These are phyloP conservation scores for Parambassis ranga DNA, from an alignment of 2,797 vertebrate genomes.

Conservation along the genomic window DNA sequence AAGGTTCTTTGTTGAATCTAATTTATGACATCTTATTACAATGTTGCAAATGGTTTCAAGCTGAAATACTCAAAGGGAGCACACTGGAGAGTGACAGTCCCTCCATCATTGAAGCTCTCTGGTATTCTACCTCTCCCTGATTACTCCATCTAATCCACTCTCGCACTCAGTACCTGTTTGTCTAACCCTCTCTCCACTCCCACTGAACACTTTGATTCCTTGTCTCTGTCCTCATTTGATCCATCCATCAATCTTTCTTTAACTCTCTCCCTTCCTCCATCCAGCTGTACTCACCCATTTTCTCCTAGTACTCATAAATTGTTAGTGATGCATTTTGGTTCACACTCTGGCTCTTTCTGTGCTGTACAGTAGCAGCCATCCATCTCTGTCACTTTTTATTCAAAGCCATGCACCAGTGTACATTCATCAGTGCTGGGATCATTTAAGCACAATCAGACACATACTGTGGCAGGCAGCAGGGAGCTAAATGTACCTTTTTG, in stretches of 20 bases:
- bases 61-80: neutral
- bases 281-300: neutral
- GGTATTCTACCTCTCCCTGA: conserved; percentile 7
- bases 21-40: conserved; percentile 22
- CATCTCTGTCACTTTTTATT: conserved; percentile 41
- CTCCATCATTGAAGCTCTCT: conserved; percentile 1
- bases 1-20: neutral
- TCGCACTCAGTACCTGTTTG: conserved; percentile 1
- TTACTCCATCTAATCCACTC: conserved; percentile 34
- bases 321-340: conserved; percentile 32
- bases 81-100: neutral
- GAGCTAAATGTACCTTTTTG: neutral
- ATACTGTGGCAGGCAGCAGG: neutral
- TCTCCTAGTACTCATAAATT: neutral
- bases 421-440: conserved; percentile 32
- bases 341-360: neutral
- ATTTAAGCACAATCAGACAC: conserved; percentile 9
- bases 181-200: neutral
- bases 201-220: conserved; percentile 9
- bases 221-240: conserved; percentile 23
- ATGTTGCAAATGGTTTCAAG: neutral
- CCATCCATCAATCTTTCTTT: conserved; percentile 25
- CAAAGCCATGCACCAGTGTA: conserved; percentile 1
- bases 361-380: conserved; percentile 10
- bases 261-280: neutral